Percentiles rank a stretch among this genome's conserved stretches.
These are phyloP conservation scores for Carposina sasakii DNA, from an alignment of 1,140 invertebrate species.

Conservation along the genomic window DNA sequence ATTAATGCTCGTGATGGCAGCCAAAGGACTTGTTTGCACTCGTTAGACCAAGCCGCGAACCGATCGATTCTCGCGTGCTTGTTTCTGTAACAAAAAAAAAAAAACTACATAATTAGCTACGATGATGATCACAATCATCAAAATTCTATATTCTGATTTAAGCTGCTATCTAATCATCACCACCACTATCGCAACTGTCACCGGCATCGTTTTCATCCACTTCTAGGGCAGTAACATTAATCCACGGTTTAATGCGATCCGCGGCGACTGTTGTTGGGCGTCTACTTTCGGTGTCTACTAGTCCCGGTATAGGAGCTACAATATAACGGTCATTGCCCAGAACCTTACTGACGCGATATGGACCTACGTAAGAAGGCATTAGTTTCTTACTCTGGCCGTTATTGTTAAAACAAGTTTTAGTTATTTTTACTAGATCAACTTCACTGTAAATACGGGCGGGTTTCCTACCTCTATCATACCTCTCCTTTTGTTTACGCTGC, in stretches of 20 bases:
- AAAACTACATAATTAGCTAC: too few species aligned
- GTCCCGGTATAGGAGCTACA: background rate
- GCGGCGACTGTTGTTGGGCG: background rate
- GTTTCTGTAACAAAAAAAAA: too few species aligned
- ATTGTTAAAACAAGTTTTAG: conserved; percentile 16
- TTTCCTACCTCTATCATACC: background rate
- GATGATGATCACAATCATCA: too few species aligned
- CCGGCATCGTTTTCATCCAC: background rate
- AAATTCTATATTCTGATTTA: too few species aligned
- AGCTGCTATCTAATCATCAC: too few species aligned
- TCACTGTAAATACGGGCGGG: background rate
- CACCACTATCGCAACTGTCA: too few species aligned
- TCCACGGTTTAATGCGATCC: background rate
- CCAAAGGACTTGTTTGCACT: too few species aligned
- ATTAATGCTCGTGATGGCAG: too few species aligned
- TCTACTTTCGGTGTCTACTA: background rate
- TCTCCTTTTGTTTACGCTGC: conserved; percentile 1
- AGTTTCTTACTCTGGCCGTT: conserved; percentile 9
- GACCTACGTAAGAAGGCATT: background rate
- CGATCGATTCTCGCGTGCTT: too few species aligned
- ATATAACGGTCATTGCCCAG: background rate
- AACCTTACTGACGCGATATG: background rate
- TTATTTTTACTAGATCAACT: conserved; percentile 5
- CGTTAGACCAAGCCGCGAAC: too few species aligned
- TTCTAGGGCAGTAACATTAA: background rate